These are phyloP conservation scores for Enteromius mattozi DNA, from an alignment of 2,797 vertebrate genomes.

Conservation along the genomic window DNA sequence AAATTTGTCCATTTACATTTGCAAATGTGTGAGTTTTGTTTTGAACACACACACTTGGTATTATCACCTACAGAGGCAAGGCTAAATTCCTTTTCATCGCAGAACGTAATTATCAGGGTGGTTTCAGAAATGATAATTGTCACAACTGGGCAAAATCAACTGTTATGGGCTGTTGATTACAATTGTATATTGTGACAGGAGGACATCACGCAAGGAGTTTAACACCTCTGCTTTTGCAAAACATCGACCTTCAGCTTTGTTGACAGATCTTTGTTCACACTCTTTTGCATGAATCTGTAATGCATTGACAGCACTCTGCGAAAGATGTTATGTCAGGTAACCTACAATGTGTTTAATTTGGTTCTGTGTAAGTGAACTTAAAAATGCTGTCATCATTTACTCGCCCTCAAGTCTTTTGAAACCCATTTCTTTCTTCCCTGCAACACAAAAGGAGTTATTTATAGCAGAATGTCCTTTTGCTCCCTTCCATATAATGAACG, in stretches of 20 bases:
- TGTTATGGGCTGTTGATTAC: constrained; percentile 27
- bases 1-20: background rate
- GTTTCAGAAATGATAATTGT: constrained; percentile 28
- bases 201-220: background rate
- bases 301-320: background rate
- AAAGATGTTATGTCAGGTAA: constrained; percentile 2
- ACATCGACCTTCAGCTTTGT: constrained; percentile 22
- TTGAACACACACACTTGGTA: background rate
- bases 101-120: background rate
- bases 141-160: constrained; percentile 8
- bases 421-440: background rate
- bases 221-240: constrained; percentile 7
- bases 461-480: constrained; percentile 27
- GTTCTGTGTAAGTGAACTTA: background rate
- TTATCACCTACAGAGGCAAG: constrained; percentile 25
- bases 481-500: constrained; percentile 18
- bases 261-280: constrained; percentile 1
- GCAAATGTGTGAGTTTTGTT: background rate
- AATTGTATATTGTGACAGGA: constrained; percentile 21
- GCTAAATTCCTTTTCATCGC: constrained; percentile 8
- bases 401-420: constrained; percentile 9
- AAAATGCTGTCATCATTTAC: constrained; percentile 31
- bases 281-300: constrained; percentile 6
- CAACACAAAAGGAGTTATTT: constrained; percentile 37
- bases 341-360: constrained; percentile 5